Evolutionary conservation across 1,140 invertebrate species (phyloP).

Genomic region (Apis laboriosa): DNA sequence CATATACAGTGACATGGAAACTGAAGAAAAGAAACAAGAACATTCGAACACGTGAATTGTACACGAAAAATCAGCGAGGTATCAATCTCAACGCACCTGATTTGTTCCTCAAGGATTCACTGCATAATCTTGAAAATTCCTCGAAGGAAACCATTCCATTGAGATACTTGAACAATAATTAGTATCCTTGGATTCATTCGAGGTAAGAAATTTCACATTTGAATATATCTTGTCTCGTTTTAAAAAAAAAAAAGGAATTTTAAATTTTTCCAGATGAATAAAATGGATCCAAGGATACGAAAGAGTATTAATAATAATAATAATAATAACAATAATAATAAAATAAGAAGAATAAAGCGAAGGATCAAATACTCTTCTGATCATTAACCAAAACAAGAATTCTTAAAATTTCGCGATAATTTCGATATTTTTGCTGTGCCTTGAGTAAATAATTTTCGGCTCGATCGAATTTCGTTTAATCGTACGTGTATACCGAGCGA

Average conservation of each 20-base stretch:
- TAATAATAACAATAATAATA: too few relatives aligned
- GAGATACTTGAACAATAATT: neutral
- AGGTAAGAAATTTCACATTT: too few relatives aligned
- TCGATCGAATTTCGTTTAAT: constrained; percentile 13
- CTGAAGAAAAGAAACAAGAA: neutral
- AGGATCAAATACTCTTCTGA: neutral
- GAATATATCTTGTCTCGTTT: too few relatives aligned
- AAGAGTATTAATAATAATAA: too few relatives aligned
- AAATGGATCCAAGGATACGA: too few relatives aligned
- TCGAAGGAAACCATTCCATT: neutral
- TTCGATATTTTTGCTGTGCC: neutral
- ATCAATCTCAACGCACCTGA: constrained; percentile 14
- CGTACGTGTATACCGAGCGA: neutral
- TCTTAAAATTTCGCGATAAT: neutral
- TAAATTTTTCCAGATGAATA: too few relatives aligned
- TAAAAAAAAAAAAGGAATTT: too few relatives aligned
- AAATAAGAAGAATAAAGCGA: too few relatives aligned
- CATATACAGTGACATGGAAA: neutral
- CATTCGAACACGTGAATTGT: neutral
- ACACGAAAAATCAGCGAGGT: constrained; percentile 30
- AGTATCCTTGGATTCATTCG: too few relatives aligned
- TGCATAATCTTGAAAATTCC: neutral
- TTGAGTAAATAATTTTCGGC: too few relatives aligned
- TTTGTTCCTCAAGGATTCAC: neutral
- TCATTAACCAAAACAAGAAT: neutral